A percentile compares a stretch with the other conserved stretches of the same genome.
Conservation (phyloP, 2,888 invertebrate genomes). For the Agrotis segetum region DNA sequence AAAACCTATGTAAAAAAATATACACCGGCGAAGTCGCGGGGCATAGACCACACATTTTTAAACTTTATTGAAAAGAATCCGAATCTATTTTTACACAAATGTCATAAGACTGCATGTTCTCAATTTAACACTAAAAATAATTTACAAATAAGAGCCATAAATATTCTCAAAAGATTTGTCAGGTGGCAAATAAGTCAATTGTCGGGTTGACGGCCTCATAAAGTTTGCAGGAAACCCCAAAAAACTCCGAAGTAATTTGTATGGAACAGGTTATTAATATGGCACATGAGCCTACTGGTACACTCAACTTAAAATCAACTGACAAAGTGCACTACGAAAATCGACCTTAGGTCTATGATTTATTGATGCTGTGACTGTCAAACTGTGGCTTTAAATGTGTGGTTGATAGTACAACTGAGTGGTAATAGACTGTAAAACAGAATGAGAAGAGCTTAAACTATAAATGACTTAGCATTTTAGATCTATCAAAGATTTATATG, state of each 20-base stretch:
- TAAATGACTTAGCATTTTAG: not conserved
- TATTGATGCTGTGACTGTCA: not conserved
- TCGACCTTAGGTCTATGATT: not conserved
- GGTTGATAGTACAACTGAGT: not conserved
- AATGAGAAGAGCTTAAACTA: not conserved
- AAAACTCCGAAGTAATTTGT: constrained; percentile 46
- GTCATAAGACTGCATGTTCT: not conserved
- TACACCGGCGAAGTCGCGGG: too few relatives aligned
- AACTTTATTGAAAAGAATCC: too few relatives aligned
- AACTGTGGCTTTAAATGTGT: not conserved
- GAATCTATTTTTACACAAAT: not conserved
- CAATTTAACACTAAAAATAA: constrained; percentile 3
- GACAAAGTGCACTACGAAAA: constrained; percentile 1
- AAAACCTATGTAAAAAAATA: too few relatives aligned
- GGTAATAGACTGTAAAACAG: constrained; percentile 14
- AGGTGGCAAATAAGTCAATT: constrained; percentile 50
- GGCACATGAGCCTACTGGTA: constrained; percentile 22
- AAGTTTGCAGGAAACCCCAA: constrained; percentile 56
- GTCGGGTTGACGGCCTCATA: constrained; percentile 55
- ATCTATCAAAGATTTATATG: not conserved
- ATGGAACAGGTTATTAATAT: constrained; percentile 42
- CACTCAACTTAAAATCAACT: not conserved
- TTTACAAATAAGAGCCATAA: constrained; percentile 10
- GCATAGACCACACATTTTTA: too few relatives aligned
- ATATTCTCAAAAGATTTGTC: constrained; percentile 36